These are phyloP conservation scores for Ommatoiulus sabulosus DNA, from an alignment of 2,888 invertebrate species.

Conservation along the genomic window DNA sequence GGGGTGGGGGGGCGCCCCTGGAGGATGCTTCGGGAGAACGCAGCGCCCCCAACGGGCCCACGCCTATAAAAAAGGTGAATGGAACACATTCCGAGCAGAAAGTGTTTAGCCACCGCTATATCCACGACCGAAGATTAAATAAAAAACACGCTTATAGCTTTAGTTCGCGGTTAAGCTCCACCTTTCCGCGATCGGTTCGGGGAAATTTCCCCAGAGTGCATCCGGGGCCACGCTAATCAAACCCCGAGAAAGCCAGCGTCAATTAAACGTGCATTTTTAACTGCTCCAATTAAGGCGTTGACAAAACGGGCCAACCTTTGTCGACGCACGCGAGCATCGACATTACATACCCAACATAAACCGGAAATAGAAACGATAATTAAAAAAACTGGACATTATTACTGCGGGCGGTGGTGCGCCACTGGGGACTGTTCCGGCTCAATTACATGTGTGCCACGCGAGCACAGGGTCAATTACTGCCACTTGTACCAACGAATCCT, in stretches of 20 bases:
- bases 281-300: slow-evolving; percentile 8
- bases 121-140: neutral
- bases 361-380: neutral
- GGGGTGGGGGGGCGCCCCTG: slow-evolving; percentile 10
- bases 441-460: neutral
- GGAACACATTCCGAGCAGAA: neutral
- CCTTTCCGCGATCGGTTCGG: neutral
- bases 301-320: slow-evolving; percentile 2
- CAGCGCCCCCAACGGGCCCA: neutral
- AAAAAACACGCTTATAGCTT: slow-evolving; percentile 18
- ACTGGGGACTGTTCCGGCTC: neutral
- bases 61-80: neutral
- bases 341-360: neutral
- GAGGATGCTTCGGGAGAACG: neutral
- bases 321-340: neutral
- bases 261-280: slow-evolving; percentile 19
- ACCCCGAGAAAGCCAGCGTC: neutral
- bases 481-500: too few relatives aligned
- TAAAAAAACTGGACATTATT: neutral
- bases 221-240: neutral
- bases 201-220: slow-evolving; percentile 21
- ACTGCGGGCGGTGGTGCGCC: neutral
- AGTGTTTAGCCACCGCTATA: neutral
- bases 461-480: neutral
- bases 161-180: neutral